These are phyloP conservation scores for Brachymystax lenok DNA, from an alignment of 2,797 vertebrate genomes.

Conservation along the genomic window DNA sequence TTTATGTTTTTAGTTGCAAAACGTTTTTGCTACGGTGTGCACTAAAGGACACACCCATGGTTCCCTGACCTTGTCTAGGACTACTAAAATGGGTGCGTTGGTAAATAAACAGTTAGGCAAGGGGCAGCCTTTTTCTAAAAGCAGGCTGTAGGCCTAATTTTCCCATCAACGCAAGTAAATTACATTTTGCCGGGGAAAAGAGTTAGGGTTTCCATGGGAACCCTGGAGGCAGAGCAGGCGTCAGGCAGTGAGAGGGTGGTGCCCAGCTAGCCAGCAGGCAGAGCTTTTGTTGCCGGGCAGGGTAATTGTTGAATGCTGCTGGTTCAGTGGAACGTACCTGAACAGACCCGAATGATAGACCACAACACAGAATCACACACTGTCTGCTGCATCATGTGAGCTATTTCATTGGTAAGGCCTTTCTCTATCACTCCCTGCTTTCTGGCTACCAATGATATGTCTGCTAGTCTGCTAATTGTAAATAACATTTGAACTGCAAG, in stretches of 20 bases:
- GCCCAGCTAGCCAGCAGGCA: constrained; percentile 32
- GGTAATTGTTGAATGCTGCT: constrained; percentile 61
- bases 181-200: background rate
- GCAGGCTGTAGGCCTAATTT: background rate
- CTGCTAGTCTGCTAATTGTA: too few relatives aligned
- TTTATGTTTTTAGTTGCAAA: too few relatives aligned
- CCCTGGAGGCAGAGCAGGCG: background rate
- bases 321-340: constrained; percentile 58
- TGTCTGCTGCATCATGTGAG: constrained; percentile 18
- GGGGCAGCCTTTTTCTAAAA: background rate
- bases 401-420: constrained; percentile 28
- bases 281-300: constrained; percentile 56
- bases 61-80: constrained; percentile 23
- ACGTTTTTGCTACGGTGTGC: too few relatives aligned
- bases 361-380: constrained; percentile 16
- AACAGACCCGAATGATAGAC: constrained; percentile 47
- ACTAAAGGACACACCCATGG: background rate
- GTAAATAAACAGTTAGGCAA: background rate
- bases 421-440: constrained; percentile 28
- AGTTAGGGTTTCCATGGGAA: constrained; percentile 24
- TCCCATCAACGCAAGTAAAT: background rate
- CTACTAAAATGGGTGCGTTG: background rate
- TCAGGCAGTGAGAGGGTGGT: constrained; percentile 22
- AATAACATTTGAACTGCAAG: too few relatives aligned
- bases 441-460: too few relatives aligned